A percentile compares a stretch with the other conserved stretches of the same genome.
These are phyloP conservation scores for Alcis repandata DNA, from an alignment of 2,888 invertebrate genomes.

Conservation along the genomic window DNA sequence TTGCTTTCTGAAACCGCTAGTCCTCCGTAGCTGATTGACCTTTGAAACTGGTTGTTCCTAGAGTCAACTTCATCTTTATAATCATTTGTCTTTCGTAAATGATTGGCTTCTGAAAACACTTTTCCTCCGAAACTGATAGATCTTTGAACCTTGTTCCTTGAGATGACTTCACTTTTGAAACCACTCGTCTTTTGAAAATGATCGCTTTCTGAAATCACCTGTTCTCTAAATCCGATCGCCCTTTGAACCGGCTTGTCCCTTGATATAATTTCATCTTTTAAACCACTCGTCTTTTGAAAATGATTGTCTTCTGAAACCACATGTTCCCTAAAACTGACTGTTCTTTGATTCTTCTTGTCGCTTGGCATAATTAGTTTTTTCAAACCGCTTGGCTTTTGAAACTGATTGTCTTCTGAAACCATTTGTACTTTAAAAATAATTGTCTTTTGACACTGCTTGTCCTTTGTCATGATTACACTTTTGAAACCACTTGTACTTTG, in stretches of 20 bases:
- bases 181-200: not conserved
- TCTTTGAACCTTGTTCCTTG: too few relatives aligned
- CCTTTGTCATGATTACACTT: not conserved
- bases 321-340: not conserved
- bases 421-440: too few relatives aligned
- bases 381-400: not conserved
- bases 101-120: not conserved
- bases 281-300: not conserved
- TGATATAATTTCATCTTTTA: too few relatives aligned
- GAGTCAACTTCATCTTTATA: not conserved
- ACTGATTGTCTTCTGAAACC: not conserved
- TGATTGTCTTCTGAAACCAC: too few relatives aligned
- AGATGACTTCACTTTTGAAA: not conserved
- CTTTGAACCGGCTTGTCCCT: too few relatives aligned
- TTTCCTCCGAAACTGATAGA: not conserved
- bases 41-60: not conserved
- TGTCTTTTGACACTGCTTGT: too few relatives aligned
- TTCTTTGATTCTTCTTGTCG: slow-evolving; percentile 48
- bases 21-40: not conserved
- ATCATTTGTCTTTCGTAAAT: not conserved
- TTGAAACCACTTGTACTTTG: not conserved
- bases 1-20: too few relatives aligned
- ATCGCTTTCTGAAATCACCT: too few relatives aligned
- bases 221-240: not conserved
- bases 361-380: slow-evolving; percentile 17